Evolutionary conservation across 2,888 invertebrate species (phyloP), one percentile per base, ranked within the genome.

Genomic region (Chrysodeixis includens): DNA sequence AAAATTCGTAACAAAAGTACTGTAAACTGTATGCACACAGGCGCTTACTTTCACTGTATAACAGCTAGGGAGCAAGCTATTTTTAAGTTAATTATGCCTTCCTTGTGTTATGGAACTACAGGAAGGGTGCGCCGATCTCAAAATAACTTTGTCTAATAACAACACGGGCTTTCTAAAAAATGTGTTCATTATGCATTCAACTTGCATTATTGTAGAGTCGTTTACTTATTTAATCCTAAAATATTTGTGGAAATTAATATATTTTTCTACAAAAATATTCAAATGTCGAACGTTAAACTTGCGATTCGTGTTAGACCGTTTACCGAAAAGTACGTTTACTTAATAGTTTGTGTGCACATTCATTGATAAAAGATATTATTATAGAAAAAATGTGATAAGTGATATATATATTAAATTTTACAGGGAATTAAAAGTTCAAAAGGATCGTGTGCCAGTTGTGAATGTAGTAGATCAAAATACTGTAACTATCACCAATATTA

Each of bases 301-400:
- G 96, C 96, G 18, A 95, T 97, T 59, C 92, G 97, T 79, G 95
- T 97, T 30, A 93, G 97, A 75, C 97, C 97, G 14, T 94, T 97
- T 83, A 96, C 96, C 22, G 95, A 96, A 74, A 96, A 96, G 97
- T 96, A 90, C 92, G 94, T 85, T 66, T 12, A 49, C 20, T n/a
- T 53, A 18, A 60, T 49, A 30, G 51, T 26, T 51, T 52, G 14
- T 35, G 35, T 35, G n/a, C n/a, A n/a, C n/a, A n/a, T n/a, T n/a
- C n/a, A n/a, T n/a, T n/a, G n/a, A n/a, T n/a, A n/a, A n/a, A n/a
- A n/a, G n/a, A n/a, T n/a, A n/a, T n/a, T n/a, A n/a, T n/a, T n/a
- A n/a, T n/a, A n/a, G n/a, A n/a, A n/a, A n/a, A n/a, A n/a, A 5
- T 40, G 14, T 14, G 40, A 14, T n/a, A n/a, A 40, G 40, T 40